A percentile compares a stretch with the other conserved stretches of the same genome.
These are phyloP conservation scores for Apis dorsata DNA, from an alignment of 1,140 invertebrate species.

Conservation along the genomic window DNA sequence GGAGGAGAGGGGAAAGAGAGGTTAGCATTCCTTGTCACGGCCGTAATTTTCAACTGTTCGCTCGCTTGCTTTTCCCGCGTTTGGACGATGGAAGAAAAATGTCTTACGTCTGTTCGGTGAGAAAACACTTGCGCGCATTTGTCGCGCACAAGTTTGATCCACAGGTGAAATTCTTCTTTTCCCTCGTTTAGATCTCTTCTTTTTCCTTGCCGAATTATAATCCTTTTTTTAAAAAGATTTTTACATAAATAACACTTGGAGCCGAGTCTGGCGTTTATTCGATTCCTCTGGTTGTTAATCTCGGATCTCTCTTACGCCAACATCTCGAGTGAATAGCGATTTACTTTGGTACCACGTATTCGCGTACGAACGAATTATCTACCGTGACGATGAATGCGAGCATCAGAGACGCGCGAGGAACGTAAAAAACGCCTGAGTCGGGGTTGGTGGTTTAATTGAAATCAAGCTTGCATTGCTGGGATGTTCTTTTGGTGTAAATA, in stretches of 20 bases:
- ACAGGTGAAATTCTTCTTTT: not conserved
- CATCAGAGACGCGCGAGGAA: constrained; percentile 13
- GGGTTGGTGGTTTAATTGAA: constrained; percentile 65
- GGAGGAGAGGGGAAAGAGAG: not conserved
- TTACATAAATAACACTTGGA: too few relatives aligned
- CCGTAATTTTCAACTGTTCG: constrained; percentile 67
- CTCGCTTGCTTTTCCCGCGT: constrained; percentile 38
- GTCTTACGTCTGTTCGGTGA: not conserved
- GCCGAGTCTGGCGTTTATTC: not conserved
- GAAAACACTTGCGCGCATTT: not conserved
- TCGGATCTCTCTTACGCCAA: not conserved
- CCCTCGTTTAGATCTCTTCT: not conserved
- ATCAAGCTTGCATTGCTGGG: constrained; percentile 61
- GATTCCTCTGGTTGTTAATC: not conserved
- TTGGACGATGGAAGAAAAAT: constrained; percentile 30
- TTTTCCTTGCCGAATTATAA: too few relatives aligned
- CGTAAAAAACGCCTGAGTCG: constrained; percentile 28
- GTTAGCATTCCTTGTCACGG: constrained; percentile 48
- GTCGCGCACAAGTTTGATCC: not conserved
- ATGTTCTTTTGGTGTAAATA: constrained; percentile 36
- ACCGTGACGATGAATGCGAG: constrained; percentile 41
- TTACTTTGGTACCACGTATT: constrained; percentile 28
- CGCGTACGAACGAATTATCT: constrained; percentile 7
- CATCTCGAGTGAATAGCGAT: not conserved
- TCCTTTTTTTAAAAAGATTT: too few relatives aligned